Evolutionary conservation across 1,140 invertebrate species (phyloP), one percentile per base, ranked within the genome.

Genomic region (Thalassaphorura encarpata): DNA sequence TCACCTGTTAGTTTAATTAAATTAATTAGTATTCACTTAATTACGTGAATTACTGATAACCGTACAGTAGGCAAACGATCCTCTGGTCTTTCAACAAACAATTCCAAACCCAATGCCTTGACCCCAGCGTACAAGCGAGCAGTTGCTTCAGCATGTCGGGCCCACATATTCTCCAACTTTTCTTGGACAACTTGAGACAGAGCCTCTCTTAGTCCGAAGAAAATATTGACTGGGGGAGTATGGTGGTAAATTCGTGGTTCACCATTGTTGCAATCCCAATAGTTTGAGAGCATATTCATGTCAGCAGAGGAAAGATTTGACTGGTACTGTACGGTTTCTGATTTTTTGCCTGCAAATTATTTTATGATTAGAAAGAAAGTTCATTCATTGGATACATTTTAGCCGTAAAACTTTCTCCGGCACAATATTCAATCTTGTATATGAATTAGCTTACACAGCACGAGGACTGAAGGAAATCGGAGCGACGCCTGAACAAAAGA

Each of bases 391-490:
- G 11, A 11, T 11, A 36, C 33, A n/a, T n/a, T n/a, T n/a, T n/a
- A n/a, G n/a, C n/a, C n/a, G n/a, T n/a, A n/a, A n/a, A n/a, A 36
- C 11, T 36, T 36, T 11, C n/a, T 36, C 11, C 33, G 33, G 33
- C 11, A 36, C 11, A 36, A 36, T 36, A 11, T 36, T 11, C n/a
- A 36, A 36, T 11, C 33, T 36, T n/a, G n/a, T n/a, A n/a, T n/a
- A n/a, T n/a, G n/a, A 23, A 29, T 19, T 42, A 18, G 73, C 78
- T 75, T 79, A 87, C 81, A 85, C 77, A 4, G 89, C 89, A 60
- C 76, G 74, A 2, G 78, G 71, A 67, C 83, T 86, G 62, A 94
- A 92, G n/a, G 87, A 87, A 33, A 94, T 83, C 0, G 89, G 87
- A 16, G 55, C 18, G n/a, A 89, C 73, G 8, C 89, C 89, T n/a